Base-by-base conservation (phyloP, 35 echinoderm and acorn worm genomes). In the Lytechinus pictus region DNA sequence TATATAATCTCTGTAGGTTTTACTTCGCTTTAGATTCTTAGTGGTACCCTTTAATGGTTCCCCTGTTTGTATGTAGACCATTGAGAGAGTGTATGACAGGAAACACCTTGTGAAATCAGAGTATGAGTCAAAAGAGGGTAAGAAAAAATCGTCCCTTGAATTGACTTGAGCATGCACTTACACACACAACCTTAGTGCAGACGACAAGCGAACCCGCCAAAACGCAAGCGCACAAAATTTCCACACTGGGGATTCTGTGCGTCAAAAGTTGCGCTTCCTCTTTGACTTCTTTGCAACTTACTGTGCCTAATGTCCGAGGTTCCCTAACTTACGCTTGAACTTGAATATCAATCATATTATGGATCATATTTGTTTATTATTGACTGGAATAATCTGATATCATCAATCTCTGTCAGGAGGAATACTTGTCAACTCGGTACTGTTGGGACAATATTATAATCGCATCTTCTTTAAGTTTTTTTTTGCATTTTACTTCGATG, bases 1-100 rank as follows among this genome's bases (percentile, higher is more conserved):
- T 44, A 44, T 44, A 44, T 44, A 44, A 44, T 44, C 57, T 60
- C 16, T 58, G 4, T 58, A 12, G 2, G 57, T 12, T 60, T 12
- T 12, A 3, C 57, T 60, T 60, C 16, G 21, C 16, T 79, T 79
- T 79, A 79, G 8, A 24, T 24, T 79, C 66, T 24, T 24, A 79
- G 19, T 79, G 14, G 19, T n/a, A 79, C 66, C 88, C 88, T 90
- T 90, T 90, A 90, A 90, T 14, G 88, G 29, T 90, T 90, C 88
- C 88, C 88, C 88, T 90, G 4, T 90, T 54, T 27, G 10, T 21
- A 44, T 54, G 5, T 44, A 90, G 29, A 52, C 88, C 88, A 90
- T 14, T 24, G 66, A 79, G 66, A 79, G 66, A 71, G 61, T 71
- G 5, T 7, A 79, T 79, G 52, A 54, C 88, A 90, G 88, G 88